A percentile compares a stretch with the other conserved stretches of the same genome.
phyloP scores from a whole-genome alignment of 2,797 vertebrate genomes.

The Megalops cyprinoides region DNA sequence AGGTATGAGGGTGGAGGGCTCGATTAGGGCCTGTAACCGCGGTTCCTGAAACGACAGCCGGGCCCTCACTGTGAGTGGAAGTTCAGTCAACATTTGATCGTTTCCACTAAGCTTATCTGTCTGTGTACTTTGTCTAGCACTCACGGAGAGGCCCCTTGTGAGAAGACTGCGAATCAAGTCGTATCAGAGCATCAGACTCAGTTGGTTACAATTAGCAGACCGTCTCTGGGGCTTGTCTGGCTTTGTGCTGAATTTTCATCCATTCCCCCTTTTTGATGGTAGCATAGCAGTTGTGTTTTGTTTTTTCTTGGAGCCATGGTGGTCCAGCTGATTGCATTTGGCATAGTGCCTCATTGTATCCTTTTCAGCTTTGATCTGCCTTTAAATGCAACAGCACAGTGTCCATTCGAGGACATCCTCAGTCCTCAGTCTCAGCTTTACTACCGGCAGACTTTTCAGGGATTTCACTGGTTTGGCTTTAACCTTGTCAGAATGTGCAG shows the following conservation, averaged over 20 bases:
- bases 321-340: conserved; percentile 75
- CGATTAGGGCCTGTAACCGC: too few relatives aligned
- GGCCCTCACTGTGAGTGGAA: too few relatives aligned
- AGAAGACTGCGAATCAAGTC: conserved; percentile 61
- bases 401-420: too few relatives aligned
- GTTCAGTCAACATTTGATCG: too few relatives aligned
- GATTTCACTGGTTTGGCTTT: not conserved
- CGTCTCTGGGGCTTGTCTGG: conserved; percentile 76
- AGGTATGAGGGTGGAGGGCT: too few relatives aligned
- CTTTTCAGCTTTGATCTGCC: not conserved
- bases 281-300: conserved; percentile 59
- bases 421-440: too few relatives aligned
- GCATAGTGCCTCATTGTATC: conserved; percentile 78
- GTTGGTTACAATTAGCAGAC: conserved; percentile 77
- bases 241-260: conserved; percentile 72
- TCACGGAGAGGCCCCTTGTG: conserved; percentile 31
- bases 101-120: not conserved
- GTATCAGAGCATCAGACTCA: conserved; percentile 70
- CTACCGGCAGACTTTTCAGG: not conserved
- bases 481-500: not conserved
- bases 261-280: conserved; percentile 54
- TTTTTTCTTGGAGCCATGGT: conserved; percentile 75
- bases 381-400: too few relatives aligned
- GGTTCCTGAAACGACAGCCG: too few relatives aligned
- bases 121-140: not conserved